Percentiles rank a stretch among this genome's conserved stretches.
phyloP scores from a whole-genome alignment of 2,113 vertebrate genomes.

The Callipepla squamata region DNA sequence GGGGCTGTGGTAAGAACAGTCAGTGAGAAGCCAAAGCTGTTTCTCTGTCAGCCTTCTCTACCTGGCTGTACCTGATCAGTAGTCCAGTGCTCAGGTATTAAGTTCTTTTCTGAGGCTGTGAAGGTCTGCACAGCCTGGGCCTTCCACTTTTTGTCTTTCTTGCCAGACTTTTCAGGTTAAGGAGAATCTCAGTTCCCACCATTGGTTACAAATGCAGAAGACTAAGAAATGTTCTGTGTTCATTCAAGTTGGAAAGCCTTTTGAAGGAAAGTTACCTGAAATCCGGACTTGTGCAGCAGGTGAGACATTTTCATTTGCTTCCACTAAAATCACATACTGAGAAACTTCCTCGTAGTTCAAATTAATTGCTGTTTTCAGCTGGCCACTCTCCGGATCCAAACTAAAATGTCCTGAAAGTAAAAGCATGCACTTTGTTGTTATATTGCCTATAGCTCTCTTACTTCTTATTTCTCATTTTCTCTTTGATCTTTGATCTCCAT shows the following conservation, averaged over 20 bases:
- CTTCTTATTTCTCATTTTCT: background rate
- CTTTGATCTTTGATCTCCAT: background rate
- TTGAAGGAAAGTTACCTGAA: constrained; percentile 39
- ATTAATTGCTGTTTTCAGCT: constrained; percentile 63
- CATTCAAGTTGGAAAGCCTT: background rate
- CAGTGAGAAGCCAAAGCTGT: background rate
- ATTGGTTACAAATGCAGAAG: background rate
- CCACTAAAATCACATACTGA: constrained; percentile 60
- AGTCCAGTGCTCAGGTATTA: background rate
- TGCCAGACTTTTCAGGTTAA: background rate
- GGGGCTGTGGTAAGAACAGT: background rate
- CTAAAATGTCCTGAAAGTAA: constrained; percentile 61
- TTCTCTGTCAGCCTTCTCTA: background rate
- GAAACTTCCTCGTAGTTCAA: constrained; percentile 54
- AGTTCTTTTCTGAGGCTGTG: background rate
- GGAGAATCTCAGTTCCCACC: background rate
- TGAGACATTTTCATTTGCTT: background rate
- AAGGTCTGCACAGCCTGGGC: background rate
- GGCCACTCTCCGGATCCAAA: constrained; percentile 50
- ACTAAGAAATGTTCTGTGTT: background rate
- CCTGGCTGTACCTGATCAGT: background rate
- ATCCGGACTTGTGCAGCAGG: background rate
- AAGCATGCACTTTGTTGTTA: background rate
- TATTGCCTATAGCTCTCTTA: background rate
- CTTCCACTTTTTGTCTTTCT: background rate